Base-by-base conservation (phyloP, 1,140 invertebrate genomes). In the Drosophila rufa region DNA sequence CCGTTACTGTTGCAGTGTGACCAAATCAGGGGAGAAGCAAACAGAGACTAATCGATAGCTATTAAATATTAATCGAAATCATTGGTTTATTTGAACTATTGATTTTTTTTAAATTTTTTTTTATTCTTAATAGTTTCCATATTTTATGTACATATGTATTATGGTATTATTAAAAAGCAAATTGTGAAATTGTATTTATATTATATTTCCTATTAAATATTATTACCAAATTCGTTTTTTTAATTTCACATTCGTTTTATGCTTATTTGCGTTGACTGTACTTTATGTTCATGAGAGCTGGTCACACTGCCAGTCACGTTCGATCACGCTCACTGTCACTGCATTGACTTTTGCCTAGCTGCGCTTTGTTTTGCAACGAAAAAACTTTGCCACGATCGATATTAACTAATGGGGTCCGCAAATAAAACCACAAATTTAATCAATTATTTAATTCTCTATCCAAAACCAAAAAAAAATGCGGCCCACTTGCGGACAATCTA, bases 361-460 rank as follows among this genome's bases (percentile, higher is more conserved):
- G 59, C 73, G 81, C 82, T 85, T 87, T 85, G 82, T 75, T 85
- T 82, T 85, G 82, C 78, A 58, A 65, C 61, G 59, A 83, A 64
- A 84, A 84, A 71, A 45, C 57, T 71, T 80, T 84, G 71, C 82
- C 75, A 84, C 67, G 50, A 75, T 75, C 45, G 50, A 50, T 65
- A 81, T 51, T 46, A 45, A 59, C 57, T 75, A 62, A 70, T 42
- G 46, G 68, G 56, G 55, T 74, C 12, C 45, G 25, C 48, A 45
- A 60, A 14, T 9, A 15, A 58, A 69, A 38, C 12, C 43, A 64
- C n/a, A 67, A 38, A 66, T 17, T 75, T 22, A 75, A 60, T 40
- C 40, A 61, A 74, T 33, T 38, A n/a, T 47, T 73, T 33, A 70
- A 55, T 33, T 50, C 12, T 74, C 53, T 59, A 27, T 40, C 19